phyloP scores from a whole-genome alignment of 2,113 vertebrate genomes.

The Oreochromis tanganicae region DNA sequence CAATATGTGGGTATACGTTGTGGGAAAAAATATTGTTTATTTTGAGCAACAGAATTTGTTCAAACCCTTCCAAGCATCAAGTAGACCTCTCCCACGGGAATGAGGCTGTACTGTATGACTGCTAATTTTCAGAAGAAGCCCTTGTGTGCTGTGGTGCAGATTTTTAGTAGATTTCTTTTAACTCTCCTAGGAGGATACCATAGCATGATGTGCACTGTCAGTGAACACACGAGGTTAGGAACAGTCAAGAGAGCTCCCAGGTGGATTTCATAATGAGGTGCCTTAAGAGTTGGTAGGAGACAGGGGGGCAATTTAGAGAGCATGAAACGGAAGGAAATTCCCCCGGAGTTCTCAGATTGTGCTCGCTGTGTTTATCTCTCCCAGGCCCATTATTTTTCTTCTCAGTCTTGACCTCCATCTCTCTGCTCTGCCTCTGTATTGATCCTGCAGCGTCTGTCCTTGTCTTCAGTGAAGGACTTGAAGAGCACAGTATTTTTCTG shows the following conservation, averaged over 20 bases:
- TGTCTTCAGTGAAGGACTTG: background rate
- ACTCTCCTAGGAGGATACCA: background rate
- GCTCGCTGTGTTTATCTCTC: background rate
- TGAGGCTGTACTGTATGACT: background rate
- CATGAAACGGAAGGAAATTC: constrained; percentile 36
- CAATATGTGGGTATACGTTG: background rate
- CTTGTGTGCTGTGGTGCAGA: background rate
- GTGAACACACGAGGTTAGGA: background rate
- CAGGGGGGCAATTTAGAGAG: constrained; percentile 32
- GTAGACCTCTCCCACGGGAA: background rate
- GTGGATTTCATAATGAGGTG: constrained; percentile 52
- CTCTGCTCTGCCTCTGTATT: background rate
- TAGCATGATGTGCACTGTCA: background rate
- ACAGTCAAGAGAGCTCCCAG: constrained; percentile 16
- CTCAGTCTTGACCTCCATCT: background rate
- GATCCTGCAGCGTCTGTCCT: constrained; percentile 4
- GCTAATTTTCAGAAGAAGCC: background rate
- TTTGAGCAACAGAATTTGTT: background rate
- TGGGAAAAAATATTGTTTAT: background rate
- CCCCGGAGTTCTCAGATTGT: constrained; percentile 16
- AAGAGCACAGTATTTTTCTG: background rate
- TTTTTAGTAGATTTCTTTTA: background rate
- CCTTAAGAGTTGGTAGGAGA: constrained; percentile 48
- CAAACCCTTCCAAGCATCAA: background rate
- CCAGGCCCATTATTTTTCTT: constrained; percentile 1